Conservation (phyloP, 2,113 vertebrate species). For the Limnothrissa miodon region DNA sequence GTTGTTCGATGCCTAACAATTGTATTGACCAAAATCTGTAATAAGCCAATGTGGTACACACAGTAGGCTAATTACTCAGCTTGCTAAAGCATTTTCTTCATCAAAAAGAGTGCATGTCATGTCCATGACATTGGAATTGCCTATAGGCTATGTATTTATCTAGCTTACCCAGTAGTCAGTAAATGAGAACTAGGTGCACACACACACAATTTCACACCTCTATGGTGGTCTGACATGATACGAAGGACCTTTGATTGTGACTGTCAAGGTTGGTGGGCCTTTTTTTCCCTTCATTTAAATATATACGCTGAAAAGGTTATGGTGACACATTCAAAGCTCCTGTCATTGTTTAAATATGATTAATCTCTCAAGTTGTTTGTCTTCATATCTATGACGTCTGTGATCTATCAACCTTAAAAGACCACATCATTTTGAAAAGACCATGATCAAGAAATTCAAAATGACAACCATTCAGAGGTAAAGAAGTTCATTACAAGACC, state of each 20-base stretch:
- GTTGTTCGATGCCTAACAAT: too few species aligned
- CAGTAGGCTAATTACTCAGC: too few species aligned
- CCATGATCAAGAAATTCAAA: slow-evolving; percentile 68
- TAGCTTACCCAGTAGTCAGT: too few species aligned
- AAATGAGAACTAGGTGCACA: neutral
- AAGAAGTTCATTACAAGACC: slow-evolving; percentile 56
- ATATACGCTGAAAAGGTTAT: neutral
- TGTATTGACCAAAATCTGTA: too few species aligned
- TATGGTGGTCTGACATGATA: neutral
- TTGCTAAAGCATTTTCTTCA: too few species aligned
- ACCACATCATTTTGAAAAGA: slow-evolving; percentile 60
- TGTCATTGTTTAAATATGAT: slow-evolving; percentile 46
- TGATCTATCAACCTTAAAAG: slow-evolving; percentile 55
- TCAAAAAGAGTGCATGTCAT: too few species aligned
- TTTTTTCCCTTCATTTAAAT: slow-evolving; percentile 11
- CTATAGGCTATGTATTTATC: too few species aligned
- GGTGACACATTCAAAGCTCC: slow-evolving; percentile 3
- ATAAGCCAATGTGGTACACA: too few species aligned
- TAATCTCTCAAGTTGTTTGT: slow-evolving; percentile 44
- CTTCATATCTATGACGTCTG: slow-evolving; percentile 52
- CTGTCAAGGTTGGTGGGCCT: neutral
- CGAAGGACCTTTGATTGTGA: neutral
- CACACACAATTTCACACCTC: neutral
- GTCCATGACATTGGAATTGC: too few species aligned
- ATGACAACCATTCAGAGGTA: slow-evolving; percentile 68